Evolutionary conservation across 2,888 invertebrate species (phyloP).

Genomic region (Archips xylosteana): DNA sequence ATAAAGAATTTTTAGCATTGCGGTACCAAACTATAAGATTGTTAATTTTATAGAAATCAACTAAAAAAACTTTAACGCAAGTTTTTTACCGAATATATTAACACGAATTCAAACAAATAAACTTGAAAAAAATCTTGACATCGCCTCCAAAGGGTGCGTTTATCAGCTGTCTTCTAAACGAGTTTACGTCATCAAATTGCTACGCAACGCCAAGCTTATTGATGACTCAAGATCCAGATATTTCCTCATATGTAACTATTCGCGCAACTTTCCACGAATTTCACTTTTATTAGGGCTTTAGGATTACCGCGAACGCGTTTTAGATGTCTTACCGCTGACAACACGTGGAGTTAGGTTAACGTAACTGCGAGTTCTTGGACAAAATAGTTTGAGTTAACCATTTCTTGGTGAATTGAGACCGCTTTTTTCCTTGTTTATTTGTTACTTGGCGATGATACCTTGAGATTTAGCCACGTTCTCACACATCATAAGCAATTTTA

Average conservation of each 20-base stretch:
- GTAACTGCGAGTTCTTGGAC: constrained; percentile 19
- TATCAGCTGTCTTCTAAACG: constrained; percentile 20
- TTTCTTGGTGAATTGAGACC: constrained; percentile 22
- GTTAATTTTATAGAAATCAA: neutral
- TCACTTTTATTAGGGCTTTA: constrained; percentile 32
- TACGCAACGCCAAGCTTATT: constrained; percentile 26
- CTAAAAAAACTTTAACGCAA: neutral
- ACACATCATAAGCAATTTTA: neutral
- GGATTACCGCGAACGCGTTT: constrained; percentile 35
- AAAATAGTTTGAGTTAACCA: constrained; percentile 21
- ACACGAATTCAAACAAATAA: neutral
- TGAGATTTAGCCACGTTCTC: constrained; percentile 1
- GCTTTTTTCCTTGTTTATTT: constrained; percentile 13
- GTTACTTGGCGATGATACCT: neutral
- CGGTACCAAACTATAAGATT: neutral
- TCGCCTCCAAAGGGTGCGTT: constrained; percentile 10
- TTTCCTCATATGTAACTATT: constrained; percentile 37
- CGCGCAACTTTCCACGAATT: constrained; percentile 35
- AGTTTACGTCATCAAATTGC: constrained; percentile 35
- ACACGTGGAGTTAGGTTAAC: constrained; percentile 12
- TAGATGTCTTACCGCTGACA: constrained; percentile 23
- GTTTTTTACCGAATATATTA: neutral
- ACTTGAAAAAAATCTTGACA: neutral
- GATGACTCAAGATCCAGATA: constrained; percentile 30
- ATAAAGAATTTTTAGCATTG: constrained; percentile 4